phyloP scores from a whole-genome alignment of 2,797 vertebrate species.

The Ctenochaetus hawaiiensis region DNA sequence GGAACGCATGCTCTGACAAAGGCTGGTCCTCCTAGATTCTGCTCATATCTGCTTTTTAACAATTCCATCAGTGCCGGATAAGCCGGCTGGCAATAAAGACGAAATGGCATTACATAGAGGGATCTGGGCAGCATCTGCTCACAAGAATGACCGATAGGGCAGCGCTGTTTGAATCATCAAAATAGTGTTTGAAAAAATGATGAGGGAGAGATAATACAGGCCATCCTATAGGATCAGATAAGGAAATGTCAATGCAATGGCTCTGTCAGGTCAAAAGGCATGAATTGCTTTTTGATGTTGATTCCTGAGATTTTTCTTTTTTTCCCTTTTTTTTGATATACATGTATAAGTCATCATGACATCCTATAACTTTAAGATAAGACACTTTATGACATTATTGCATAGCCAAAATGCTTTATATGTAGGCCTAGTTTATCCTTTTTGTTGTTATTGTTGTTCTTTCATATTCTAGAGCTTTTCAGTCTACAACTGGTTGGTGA shows the following conservation, averaged over 20 bases:
- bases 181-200: conserved; percentile 60
- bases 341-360: background rate
- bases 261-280: conserved; percentile 47
- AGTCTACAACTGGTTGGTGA: background rate
- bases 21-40: conserved; percentile 80
- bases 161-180: conserved; percentile 79
- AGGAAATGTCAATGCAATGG: conserved; percentile 60
- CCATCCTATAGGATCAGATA: conserved; percentile 35
- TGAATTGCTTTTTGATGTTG: conserved; percentile 54
- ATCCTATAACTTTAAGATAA: background rate
- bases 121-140: conserved; percentile 81
- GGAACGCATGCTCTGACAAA: conserved; percentile 79
- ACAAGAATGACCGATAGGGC: conserved; percentile 75
- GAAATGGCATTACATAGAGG: conserved; percentile 75
- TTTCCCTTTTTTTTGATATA: conserved; percentile 19
- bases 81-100: conserved; percentile 80
- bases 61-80: conserved; percentile 86
- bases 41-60: conserved; percentile 84
- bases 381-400: background rate
- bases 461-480: background rate
- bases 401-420: background rate
- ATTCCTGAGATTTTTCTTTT: conserved; percentile 10
- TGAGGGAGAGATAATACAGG: conserved; percentile 65
- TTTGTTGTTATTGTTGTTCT: background rate
- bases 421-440: background rate